These are phyloP conservation scores for Dreissena polymorpha DNA, from an alignment of 1,140 invertebrate genomes.

Conservation along the genomic window DNA sequence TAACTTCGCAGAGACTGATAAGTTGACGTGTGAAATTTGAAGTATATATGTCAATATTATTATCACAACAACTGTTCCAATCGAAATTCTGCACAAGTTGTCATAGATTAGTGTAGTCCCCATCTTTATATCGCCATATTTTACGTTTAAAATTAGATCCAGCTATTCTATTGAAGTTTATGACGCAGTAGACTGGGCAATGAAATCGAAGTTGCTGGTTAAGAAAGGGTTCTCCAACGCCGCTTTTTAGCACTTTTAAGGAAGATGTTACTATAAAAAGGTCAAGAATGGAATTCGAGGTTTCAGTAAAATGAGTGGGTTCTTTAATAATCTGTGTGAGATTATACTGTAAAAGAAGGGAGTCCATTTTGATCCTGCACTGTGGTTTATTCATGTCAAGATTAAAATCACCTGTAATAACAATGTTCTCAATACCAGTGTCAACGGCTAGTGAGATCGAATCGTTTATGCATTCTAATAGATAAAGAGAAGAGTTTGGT, in stretches of 20 bases:
- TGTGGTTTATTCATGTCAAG: constrained; percentile 1
- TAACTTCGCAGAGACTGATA: no score
- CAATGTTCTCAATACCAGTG: constrained; percentile 2
- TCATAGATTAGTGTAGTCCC: not conserved
- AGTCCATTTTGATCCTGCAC: not conserved
- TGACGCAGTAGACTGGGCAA: constrained; percentile 10
- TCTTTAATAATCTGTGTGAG: constrained; percentile 8
- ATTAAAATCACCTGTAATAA: constrained; percentile 28
- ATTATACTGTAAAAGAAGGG: not conserved
- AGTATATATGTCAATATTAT: constrained; percentile 12
- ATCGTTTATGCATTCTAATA: not conserved
- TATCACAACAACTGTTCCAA: constrained; percentile 1
- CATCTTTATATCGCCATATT: constrained; percentile 13
- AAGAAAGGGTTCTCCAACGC: constrained; percentile 20
- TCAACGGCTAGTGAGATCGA: constrained; percentile 1
- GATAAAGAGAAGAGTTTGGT: not conserved
- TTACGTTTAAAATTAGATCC: not conserved
- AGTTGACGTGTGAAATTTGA: no score
- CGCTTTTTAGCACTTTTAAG: not conserved
- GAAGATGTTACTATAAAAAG: not conserved
- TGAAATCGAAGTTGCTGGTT: constrained; percentile 1
- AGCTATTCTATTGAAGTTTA: not conserved
- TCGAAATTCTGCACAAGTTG: not conserved
- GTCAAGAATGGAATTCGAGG: constrained; percentile 5
- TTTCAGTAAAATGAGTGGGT: constrained; percentile 25